Evolutionary conservation across 2,888 invertebrate species (phyloP).

Genomic region (Epicampocera succincta): DNA sequence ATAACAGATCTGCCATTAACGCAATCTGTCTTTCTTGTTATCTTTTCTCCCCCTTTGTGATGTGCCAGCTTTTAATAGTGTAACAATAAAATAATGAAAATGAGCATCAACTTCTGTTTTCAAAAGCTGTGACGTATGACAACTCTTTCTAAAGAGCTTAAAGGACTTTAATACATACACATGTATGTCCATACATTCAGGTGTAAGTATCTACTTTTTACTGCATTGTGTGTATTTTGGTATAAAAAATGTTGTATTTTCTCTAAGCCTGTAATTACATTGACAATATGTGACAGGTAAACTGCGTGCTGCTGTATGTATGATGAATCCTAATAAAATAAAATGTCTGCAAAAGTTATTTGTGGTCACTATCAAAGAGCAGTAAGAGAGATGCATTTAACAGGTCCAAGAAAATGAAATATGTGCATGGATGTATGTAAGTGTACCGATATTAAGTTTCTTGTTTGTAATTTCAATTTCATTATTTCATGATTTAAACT

Average conservation of each 20-base stretch:
- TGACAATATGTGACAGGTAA: slow-evolving; percentile 51
- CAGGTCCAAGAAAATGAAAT: not conserved
- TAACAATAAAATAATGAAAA: slow-evolving; percentile 43
- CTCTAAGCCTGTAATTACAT: slow-evolving; percentile 31
- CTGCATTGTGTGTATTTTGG: slow-evolving; percentile 17
- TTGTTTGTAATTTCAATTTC: no score
- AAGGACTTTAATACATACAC: slow-evolving; percentile 7
- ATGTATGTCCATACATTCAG: no score
- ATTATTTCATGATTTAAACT: no score
- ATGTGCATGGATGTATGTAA: not conserved
- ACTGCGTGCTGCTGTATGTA: slow-evolving; percentile 2
- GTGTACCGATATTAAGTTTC: no score
- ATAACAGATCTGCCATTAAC: slow-evolving; percentile 1
- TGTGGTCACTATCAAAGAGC: slow-evolving; percentile 48
- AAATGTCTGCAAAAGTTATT: slow-evolving; percentile 26
- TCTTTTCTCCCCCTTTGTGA: not conserved
- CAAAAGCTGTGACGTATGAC: slow-evolving; percentile 56
- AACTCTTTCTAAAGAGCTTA: slow-evolving; percentile 44
- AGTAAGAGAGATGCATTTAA: slow-evolving; percentile 20
- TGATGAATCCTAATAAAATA: not conserved
- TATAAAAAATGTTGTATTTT: slow-evolving; percentile 42
- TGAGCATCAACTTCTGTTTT: slow-evolving; percentile 41
- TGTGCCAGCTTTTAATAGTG: slow-evolving; percentile 3
- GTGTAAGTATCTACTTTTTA: no score
- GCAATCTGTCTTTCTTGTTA: not conserved